Percentiles rank a stretch among this genome's conserved stretches.
These are phyloP conservation scores for Cryptomyrus ogoouensis DNA, from an alignment of 2,113 vertebrate genomes.

Conservation along the genomic window DNA sequence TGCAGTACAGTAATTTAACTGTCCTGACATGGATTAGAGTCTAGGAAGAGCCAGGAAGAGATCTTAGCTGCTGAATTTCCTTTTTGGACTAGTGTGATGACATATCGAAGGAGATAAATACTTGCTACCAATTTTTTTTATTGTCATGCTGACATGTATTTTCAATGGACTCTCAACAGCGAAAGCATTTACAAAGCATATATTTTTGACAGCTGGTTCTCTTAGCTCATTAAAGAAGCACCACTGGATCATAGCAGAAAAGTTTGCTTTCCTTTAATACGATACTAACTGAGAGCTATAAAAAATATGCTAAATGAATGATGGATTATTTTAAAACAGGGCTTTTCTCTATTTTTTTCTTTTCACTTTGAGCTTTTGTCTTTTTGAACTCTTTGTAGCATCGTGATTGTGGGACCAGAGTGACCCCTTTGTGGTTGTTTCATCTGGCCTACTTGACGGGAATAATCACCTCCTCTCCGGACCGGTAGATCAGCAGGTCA, in stretches of 20 bases:
- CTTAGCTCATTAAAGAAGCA: not conserved
- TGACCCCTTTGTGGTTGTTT: not conserved
- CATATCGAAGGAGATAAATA: not conserved
- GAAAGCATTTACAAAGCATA: not conserved
- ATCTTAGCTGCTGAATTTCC: not conserved
- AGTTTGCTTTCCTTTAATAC: not conserved
- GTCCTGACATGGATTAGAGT: not conserved
- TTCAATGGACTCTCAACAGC: not conserved
- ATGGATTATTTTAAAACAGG: not conserved
- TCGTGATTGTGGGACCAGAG: not conserved
- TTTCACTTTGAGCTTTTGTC: not conserved
- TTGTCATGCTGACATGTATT: not conserved
- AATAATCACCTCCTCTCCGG: slow-evolving; percentile 71
- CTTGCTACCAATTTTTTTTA: not conserved
- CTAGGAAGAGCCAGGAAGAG: not conserved
- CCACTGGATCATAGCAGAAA: not conserved
- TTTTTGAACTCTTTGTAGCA: not conserved
- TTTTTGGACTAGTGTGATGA: not conserved
- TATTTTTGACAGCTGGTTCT: not conserved
- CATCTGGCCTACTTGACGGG: not conserved
- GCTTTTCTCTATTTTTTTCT: not conserved
- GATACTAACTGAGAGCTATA: not conserved
- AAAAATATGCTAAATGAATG: not conserved
- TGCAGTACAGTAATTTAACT: not conserved
- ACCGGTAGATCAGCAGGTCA: slow-evolving; percentile 81